Evolutionary conservation across 2,113 vertebrate genomes (phyloP), one percentile per base, ranked within the genome.

Genomic region (Variabilichromis moorii): DNA sequence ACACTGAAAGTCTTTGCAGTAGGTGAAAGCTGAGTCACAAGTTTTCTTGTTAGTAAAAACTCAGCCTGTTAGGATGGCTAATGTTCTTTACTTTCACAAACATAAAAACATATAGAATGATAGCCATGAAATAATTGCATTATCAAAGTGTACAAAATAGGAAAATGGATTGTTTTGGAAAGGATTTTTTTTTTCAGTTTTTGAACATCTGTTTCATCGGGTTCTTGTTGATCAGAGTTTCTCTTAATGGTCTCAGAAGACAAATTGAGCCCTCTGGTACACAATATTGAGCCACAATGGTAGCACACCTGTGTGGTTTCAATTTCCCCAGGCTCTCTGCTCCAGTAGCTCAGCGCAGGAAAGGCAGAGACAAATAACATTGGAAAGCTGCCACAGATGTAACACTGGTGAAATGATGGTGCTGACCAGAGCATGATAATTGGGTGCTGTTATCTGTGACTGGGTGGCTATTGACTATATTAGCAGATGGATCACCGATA

Each of bases 361-460:
- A 31, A 6, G 33, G 76, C 59, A 68, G 68, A 78, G 83, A 93
- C 91, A 90, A 92, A 93, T 85, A 83, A 80, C 53, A 66, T 6
- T 87, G 84, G 82, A 88, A 89, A 76, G 73, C 61, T 89, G 91
- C 82, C 86, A 84, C 83, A 50, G 80, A 85, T 85, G 83, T 88
- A 85, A 93, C 87, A 88, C 83, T 12, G 24, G 80, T 6, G 9
- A 84, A 93, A 88, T 89, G 85, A 82, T 14, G 89, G 54, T 50
- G 84, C 81, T 88, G 92, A 84, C 85, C 87, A 78, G 81, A 80
- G 71, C 24, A 35, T 16, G 24, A 82, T 89, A 95, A 95, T 88
- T 93, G 86, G 91, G 76, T 82, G 42, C 78, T 81, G 89, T 85
- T 91, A 50, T 86, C 82, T 85, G 79, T 80, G 80, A 83, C 85